Evolutionary conservation across 1,140 invertebrate species (phyloP).

Genomic region (Belonocnema kinseyi): DNA sequence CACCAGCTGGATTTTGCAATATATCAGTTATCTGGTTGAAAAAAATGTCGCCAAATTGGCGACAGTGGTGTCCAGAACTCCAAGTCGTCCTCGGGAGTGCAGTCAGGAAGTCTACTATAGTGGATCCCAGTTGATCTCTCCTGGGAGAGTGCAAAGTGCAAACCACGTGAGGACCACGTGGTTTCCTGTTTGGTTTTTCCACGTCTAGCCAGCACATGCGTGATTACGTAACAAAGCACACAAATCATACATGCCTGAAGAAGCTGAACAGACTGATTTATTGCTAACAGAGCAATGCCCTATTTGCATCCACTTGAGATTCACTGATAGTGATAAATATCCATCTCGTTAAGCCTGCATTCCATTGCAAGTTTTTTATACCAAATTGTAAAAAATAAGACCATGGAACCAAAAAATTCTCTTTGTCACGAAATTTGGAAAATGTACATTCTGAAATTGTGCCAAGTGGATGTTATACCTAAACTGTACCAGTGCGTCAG

Average conservation of each 20-base stretch:
- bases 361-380: neutral
- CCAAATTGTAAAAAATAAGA: neutral
- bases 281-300: conserved; percentile 61
- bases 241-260: conserved; percentile 67
- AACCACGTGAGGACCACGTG: conserved; percentile 70
- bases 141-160: conserved; percentile 23
- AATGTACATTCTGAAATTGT: too few species aligned
- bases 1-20: conserved; percentile 20
- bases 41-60: conserved; percentile 30
- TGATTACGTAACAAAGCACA: conserved; percentile 69
- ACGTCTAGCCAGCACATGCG: conserved; percentile 70
- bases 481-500: too few species aligned
- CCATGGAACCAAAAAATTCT: too few species aligned
- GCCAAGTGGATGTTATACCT: too few species aligned
- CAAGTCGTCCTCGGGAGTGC: neutral
- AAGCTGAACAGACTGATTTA: conserved; percentile 72
- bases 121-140: neutral
- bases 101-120: conserved; percentile 2
- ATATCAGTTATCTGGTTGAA: conserved; percentile 19
- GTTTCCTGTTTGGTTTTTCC: conserved; percentile 71
- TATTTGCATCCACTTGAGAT: conserved; percentile 55
- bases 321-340: neutral
- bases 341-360: neutral
- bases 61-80: conserved; percentile 18
- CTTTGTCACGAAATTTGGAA: too few species aligned